Conservation (phyloP, 1,140 invertebrate species). For the Chironomus tepperi region DNA sequence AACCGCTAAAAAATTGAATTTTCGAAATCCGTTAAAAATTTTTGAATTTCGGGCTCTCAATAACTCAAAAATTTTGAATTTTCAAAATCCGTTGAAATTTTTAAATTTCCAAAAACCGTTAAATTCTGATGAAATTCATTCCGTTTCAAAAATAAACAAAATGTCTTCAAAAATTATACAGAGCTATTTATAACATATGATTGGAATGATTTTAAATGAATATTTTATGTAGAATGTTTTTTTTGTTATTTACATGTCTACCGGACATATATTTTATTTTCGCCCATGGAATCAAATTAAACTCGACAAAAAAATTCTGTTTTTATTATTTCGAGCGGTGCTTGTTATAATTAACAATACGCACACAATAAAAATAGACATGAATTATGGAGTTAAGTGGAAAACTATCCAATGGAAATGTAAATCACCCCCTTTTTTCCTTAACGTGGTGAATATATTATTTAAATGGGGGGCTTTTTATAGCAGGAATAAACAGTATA, state of each 20-base stretch:
- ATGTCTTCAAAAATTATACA: neutral
- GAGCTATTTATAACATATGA: too few relatives aligned
- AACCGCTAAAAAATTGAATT: too few relatives aligned
- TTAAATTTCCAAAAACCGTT: too few relatives aligned
- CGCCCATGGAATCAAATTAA: neutral
- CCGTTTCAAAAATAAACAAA: neutral
- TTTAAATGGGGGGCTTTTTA: neutral
- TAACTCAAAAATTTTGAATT: too few relatives aligned
- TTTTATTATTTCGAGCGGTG: neutral
- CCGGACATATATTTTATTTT: neutral
- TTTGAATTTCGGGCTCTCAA: too few relatives aligned
- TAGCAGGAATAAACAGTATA: neutral
- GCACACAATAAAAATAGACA: neutral
- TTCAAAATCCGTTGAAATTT: too few relatives aligned
- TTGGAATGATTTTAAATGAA: neutral
- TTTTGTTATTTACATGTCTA: neutral
- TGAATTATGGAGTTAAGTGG: conserved; percentile 1
- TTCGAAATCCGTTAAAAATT: too few relatives aligned
- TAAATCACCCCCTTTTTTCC: neutral
- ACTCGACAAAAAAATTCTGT: neutral
- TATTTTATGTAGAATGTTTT: neutral
- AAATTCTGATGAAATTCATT: too few relatives aligned
- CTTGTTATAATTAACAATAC: neutral
- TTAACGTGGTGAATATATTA: conserved; percentile 8
- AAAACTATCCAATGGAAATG: too few relatives aligned